phyloP scores from a whole-genome alignment of 2,888 invertebrate species.

The Eupelmus urozonus region DNA sequence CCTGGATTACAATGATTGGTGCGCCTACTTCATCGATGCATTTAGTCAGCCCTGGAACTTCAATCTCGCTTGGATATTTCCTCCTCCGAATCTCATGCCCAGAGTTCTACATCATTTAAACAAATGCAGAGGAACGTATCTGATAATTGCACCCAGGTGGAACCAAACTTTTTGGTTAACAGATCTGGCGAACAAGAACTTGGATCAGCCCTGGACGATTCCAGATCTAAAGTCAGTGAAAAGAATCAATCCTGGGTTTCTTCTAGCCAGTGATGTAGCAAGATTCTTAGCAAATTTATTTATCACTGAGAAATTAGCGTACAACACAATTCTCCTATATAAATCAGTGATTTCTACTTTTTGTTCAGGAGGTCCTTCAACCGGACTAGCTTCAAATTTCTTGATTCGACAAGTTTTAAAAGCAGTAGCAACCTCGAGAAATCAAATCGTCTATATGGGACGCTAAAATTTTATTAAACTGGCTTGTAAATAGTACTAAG shows the following conservation, averaged over 20 bases:
- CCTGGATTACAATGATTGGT: conserved; percentile 55
- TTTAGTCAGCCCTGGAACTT: conserved; percentile 57
- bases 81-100: conserved; percentile 58
- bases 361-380: conserved; percentile 37
- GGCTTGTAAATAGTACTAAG: conserved; percentile 46
- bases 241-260: not conserved
- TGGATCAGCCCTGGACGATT: conserved; percentile 38
- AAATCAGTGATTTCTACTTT: conserved; percentile 61
- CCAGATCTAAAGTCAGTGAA: too few relatives aligned
- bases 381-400: conserved; percentile 51
- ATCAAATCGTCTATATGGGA: conserved; percentile 57
- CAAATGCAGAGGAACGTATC: conserved; percentile 39
- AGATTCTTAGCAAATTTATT: conserved; percentile 59
- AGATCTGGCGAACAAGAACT: conserved; percentile 45
- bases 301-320: conserved; percentile 52
- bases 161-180: conserved; percentile 57
- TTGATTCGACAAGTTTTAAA: conserved; percentile 58
- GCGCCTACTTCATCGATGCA: conserved; percentile 58
- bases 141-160: conserved; percentile 57
- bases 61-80: conserved; percentile 55
- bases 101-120: conserved; percentile 57
- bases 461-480: conserved; percentile 55
- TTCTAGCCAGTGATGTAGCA: conserved; percentile 48
- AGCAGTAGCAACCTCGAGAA: conserved; percentile 56
- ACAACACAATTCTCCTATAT: conserved; percentile 59